Base-by-base conservation (phyloP, 2,888 invertebrate genomes). In the Venusia cambrica region DNA sequence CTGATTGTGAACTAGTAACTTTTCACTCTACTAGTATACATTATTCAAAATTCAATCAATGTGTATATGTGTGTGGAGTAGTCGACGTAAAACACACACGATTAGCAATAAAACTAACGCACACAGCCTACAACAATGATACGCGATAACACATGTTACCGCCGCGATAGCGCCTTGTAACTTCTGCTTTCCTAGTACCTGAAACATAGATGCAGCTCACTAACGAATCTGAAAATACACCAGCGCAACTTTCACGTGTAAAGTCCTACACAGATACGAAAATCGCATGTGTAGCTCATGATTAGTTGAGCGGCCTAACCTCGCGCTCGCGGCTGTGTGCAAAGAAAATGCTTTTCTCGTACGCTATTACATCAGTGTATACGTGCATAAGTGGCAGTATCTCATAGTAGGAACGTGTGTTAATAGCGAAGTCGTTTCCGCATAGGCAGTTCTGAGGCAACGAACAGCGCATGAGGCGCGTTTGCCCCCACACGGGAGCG, bases 341-440 rank as follows among this genome's bases (percentile, higher is more conserved):
- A 67, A 71, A 72, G 76, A 77, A 79, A 78, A 78, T 67, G 61
- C 67, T 77, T 76, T 74, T 69, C 71, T 62, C 61, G 61, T 66
- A 54, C 49, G 55, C 57, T 58, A 60, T n/a, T 58, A 60, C 61
- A 56, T 57, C 44, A 51, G 54, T 51, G 61, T 64, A 59, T 68
- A 68, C 57, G 65, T 69, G 68, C 70, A 69, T 74, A 79, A 76
- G 76, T 75, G 75, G 78, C 75, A 77, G 80, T 83, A 81, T 83
- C 81, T 83, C 77, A 81, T 78, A 76, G 75, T 74, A 72, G 78
- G 75, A 77, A 76, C 79, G 79, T 74, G 84, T 81, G 84, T 81
- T 83, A 83, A 83, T 81, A 79, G 81, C 78, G 69, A 78, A 76
- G 73, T 70, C 73, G 80, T 84, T 87, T 87, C 85, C 85, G 85